Evolutionary conservation across 37 sponge, comb jelly and placozoan genomes (phyloP).

Genomic region (Diacarnus erythraeanus): DNA sequence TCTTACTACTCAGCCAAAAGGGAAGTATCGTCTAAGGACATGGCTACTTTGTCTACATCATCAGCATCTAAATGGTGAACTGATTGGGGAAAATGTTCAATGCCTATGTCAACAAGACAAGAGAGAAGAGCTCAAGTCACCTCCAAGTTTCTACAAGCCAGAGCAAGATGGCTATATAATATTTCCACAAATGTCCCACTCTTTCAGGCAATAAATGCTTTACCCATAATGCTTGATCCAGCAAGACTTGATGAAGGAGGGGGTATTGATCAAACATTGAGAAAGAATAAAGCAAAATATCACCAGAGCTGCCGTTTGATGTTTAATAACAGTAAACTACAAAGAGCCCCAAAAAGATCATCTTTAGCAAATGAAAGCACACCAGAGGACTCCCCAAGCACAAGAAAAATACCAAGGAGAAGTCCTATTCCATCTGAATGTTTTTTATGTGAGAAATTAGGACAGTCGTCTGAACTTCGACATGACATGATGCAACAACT

Average conservation of each 20-base stretch:
- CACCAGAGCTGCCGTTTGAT: conserved; percentile 1
- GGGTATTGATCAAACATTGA: not conserved
- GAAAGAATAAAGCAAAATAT: too few relatives aligned
- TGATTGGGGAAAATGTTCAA: conserved; percentile 1
- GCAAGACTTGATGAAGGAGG: conserved; percentile 1
- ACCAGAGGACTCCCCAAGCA: not conserved
- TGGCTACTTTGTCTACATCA: not conserved
- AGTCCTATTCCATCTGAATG: not conserved
- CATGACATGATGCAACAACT: conserved; percentile 1
- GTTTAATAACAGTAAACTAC: not conserved
- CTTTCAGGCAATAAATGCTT: conserved; percentile 3
- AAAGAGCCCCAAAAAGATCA: not conserved
- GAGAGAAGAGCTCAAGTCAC: conserved; percentile 4
- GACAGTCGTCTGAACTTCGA: not conserved
- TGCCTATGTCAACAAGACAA: not conserved
- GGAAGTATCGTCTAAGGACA: not conserved
- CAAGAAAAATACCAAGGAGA: conserved; percentile 1
- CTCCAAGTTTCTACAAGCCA: not conserved
- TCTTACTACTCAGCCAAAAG: not conserved
- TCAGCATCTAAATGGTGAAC: not conserved
- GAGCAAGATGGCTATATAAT: not conserved
- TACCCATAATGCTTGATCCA: conserved; percentile 1
- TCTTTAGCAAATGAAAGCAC: not conserved
- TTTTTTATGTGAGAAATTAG: too few relatives aligned
- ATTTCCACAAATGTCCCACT: not conserved